Percentiles rank a stretch among this genome's conserved stretches.
Evolutionary conservation across 2,888 invertebrate genomes (phyloP).

Genomic region (Athrips mouffetella): DNA sequence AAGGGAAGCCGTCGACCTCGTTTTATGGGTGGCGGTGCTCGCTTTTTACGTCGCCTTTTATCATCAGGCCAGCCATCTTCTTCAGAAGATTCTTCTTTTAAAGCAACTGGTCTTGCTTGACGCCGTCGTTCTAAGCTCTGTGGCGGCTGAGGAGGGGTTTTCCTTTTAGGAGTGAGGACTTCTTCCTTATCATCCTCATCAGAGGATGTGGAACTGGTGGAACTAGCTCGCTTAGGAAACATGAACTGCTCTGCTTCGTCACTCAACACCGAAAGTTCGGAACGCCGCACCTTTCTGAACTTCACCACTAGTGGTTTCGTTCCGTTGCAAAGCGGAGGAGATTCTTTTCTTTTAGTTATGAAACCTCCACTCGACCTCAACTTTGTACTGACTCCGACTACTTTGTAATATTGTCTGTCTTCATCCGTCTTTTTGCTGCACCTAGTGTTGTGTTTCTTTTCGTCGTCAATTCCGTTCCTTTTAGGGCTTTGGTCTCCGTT

Average conservation of each 20-base stretch:
- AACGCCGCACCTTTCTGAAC: constrained; percentile 84
- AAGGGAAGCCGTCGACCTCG: constrained; percentile 35
- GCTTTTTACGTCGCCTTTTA: constrained; percentile 47
- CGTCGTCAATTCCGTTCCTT: constrained; percentile 51
- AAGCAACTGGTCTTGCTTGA: constrained; percentile 58
- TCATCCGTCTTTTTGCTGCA: constrained; percentile 53
- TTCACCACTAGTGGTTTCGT: constrained; percentile 82
- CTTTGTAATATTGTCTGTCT: constrained; percentile 81
- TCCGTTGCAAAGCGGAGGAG: constrained; percentile 74
- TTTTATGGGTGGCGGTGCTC: constrained; percentile 38
- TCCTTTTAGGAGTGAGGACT: constrained; percentile 55
- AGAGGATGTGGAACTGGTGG: constrained; percentile 71
- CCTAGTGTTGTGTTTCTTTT: constrained; percentile 53
- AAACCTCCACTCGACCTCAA: constrained; percentile 79
- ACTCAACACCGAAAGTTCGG: constrained; percentile 86
- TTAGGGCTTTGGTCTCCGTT: constrained; percentile 50
- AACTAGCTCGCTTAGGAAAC: constrained; percentile 85
- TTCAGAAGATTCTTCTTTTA: constrained; percentile 70
- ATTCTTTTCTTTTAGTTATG: constrained; percentile 48
- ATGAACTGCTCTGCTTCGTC: constrained; percentile 93
- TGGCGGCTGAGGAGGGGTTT: constrained; percentile 50
- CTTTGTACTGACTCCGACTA: constrained; percentile 84
- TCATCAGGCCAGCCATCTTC: constrained; percentile 69
- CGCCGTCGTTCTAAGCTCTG: constrained; percentile 51
- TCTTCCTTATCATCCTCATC: constrained; percentile 74